Percentiles rank a stretch among this genome's conserved stretches.
These are phyloP conservation scores for Muricea muricata DNA, from an alignment of 92 coral and sea anemone species.

Conservation along the genomic window DNA sequence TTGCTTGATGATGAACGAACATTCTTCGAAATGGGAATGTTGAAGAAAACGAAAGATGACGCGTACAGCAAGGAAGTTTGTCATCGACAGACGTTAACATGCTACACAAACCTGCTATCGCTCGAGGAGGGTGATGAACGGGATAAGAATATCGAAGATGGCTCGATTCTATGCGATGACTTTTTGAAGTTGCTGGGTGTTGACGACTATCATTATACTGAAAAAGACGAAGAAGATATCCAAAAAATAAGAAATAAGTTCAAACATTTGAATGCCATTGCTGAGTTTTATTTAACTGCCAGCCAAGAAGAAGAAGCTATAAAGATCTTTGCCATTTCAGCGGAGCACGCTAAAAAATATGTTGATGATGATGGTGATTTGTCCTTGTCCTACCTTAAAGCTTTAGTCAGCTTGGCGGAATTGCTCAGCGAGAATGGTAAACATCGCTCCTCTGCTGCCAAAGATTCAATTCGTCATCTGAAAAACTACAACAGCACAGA, in stretches of 20 bases:
- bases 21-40: conserved; percentile 38
- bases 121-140: background rate
- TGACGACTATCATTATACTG: background rate
- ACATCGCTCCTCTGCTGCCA: background rate
- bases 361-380: too few relatives aligned
- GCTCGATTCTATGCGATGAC: conserved; percentile 7
- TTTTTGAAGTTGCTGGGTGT: background rate
- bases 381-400: conserved; percentile 5
- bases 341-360: conserved; percentile 13
- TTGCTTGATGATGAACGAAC: background rate
- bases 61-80: conserved; percentile 8
- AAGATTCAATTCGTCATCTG: conserved; percentile 10
- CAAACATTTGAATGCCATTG: conserved; percentile 12
- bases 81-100: conserved; percentile 6
- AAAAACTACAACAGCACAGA: background rate
- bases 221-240: background rate
- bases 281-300: background rate
- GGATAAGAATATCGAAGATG: background rate
- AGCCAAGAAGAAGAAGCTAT: background rate
- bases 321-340: background rate
- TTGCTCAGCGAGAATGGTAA: conserved; percentile 2
- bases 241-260: too few relatives aligned
- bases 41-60: conserved; percentile 22
- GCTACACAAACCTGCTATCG: conserved; percentile 18
- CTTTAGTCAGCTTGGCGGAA: conserved; percentile 27